Evolutionary conservation across 2,113 vertebrate species (phyloP).

Genomic region (Oncorhynchus mykiss): DNA sequence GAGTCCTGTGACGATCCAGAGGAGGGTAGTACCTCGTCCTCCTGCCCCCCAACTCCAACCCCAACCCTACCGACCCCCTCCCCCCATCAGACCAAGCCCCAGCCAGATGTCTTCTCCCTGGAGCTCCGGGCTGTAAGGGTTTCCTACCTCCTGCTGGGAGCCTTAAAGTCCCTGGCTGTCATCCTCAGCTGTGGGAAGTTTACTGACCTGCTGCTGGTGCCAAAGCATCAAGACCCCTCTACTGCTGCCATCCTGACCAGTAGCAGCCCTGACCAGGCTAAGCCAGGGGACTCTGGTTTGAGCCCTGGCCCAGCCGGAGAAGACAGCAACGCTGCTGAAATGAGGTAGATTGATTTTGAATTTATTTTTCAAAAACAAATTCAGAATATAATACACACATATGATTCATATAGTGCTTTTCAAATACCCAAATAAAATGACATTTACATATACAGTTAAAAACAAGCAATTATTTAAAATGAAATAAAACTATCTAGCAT

Average conservation of each 20-base stretch:
- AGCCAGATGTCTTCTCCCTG: slow-evolving; percentile 61
- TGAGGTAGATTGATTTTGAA: slow-evolving; percentile 31
- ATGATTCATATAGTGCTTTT: too few species aligned
- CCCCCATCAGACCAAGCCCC: slow-evolving; percentile 46
- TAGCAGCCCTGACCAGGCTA: slow-evolving; percentile 45
- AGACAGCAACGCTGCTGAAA: slow-evolving; percentile 60
- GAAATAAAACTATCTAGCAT: too few species aligned
- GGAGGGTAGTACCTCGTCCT: slow-evolving; percentile 22
- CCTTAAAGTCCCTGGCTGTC: slow-evolving; percentile 75
- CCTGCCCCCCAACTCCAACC: slow-evolving; percentile 17
- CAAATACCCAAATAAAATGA: too few species aligned
- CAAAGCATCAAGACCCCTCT: slow-evolving; percentile 49
- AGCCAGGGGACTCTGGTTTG: neutral
- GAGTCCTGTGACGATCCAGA: slow-evolving; percentile 40
- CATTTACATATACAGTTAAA: too few species aligned
- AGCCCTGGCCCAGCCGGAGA: slow-evolving; percentile 52
- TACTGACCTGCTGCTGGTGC: slow-evolving; percentile 69
- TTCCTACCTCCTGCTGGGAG: slow-evolving; percentile 76
- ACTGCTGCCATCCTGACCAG: slow-evolving; percentile 22
- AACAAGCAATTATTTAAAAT: too few species aligned
- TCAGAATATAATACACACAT: too few species aligned
- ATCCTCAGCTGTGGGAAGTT: slow-evolving; percentile 76
- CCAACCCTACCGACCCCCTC: slow-evolving; percentile 9
- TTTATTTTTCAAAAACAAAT: too few species aligned
- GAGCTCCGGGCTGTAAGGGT: slow-evolving; percentile 72